phyloP scores from a whole-genome alignment of 2,797 vertebrate species.

The Pipistrellus nathusii region DNA sequence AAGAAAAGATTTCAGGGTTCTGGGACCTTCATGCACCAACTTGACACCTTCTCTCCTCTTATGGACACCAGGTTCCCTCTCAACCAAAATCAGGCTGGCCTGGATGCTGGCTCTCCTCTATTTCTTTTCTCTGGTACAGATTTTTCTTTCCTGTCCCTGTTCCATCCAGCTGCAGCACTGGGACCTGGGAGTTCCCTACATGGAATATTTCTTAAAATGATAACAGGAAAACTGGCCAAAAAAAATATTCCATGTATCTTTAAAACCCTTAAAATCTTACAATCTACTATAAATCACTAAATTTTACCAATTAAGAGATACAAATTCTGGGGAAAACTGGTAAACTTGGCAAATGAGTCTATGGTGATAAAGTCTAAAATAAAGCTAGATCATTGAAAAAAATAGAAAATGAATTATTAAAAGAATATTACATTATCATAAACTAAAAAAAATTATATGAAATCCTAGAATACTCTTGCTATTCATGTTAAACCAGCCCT shows the following conservation, averaged over 20 bases:
- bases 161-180: not conserved
- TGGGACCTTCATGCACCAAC: not conserved
- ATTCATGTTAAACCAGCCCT: not conserved
- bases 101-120: not conserved
- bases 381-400: not conserved
- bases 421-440: not conserved
- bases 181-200: not conserved
- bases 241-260: not conserved
- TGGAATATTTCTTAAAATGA: not conserved
- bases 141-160: not conserved
- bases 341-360: not conserved
- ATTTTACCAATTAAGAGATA: not conserved
- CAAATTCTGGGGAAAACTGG: not conserved
- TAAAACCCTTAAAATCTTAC: not conserved
- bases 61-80: not conserved
- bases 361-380: not conserved
- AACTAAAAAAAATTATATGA: not conserved
- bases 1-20: not conserved
- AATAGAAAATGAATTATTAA: not conserved
- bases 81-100: not conserved
- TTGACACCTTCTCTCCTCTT: not conserved
- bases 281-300: not conserved
- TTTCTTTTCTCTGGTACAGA: not conserved
- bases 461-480: not conserved
- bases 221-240: not conserved